Evolutionary conservation across 2,113 vertebrate genomes (phyloP), one percentile per base, ranked within the genome.

Genomic region (Epinephelus fuscoguttatus): DNA sequence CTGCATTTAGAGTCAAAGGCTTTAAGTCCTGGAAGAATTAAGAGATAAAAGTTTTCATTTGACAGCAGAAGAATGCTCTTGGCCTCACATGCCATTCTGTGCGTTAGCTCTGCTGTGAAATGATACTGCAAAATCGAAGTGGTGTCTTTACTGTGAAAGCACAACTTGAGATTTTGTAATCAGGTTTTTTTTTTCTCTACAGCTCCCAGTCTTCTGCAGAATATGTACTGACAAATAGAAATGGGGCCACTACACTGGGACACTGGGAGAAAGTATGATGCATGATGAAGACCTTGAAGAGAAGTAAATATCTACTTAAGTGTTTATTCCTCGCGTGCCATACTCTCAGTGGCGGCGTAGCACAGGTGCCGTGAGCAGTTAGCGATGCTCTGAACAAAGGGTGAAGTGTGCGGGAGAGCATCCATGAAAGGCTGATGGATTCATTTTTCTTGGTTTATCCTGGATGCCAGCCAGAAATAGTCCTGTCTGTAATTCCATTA

Each of bases 401-500:
- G 42, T 70, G 77, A 80, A 71, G 33, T 74, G 74, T 74, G 84
- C 80, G 82, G 70, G 63, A 70, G 73, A 61, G 76, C 64, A 23
- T 69, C 30, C 25, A n/a, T 79, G 60, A 52, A 62, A 76, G 50
- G 25, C 70, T 79, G 75, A 67, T 75, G 63, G 47, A 73, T 84
- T 90, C 3, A 47, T 57, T 23, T 56, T 61, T 75, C 33, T 81
- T 10, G 53, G 21, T 63, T 88, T 47, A 64, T 30, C 64, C 63
- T 89, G 84, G 81, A 89, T 76, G 61, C 61, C 27, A 45, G 73
- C 76, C 90, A 87, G 72, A 84, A 80, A 88, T 86, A 69, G 78
- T 87, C 81, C 52, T 49, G 79, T 74, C 80, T 86, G 57, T 87
- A 75, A 91, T 91, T 84, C 81, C 78, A 86, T 89, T 84, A 81